Conservation (phyloP, 2,797 vertebrate genomes). For the Muraenolepis orangiensis region DNA sequence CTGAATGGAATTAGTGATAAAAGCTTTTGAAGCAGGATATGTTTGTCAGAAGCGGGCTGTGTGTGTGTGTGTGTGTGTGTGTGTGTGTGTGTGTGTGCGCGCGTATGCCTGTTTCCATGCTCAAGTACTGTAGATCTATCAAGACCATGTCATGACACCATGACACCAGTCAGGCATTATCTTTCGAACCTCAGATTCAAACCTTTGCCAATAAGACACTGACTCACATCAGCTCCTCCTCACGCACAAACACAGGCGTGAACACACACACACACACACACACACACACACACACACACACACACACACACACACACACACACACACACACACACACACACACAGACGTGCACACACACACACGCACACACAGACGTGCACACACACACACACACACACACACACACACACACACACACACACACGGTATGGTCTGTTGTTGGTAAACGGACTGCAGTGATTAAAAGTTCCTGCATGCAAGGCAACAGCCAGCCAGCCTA, state of each 20-base stretch:
- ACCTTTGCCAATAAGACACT: slow-evolving; percentile 30
- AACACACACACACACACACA: slow-evolving; percentile 15
- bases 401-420: not conserved
- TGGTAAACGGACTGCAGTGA: not conserved
- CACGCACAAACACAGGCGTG: not conserved
- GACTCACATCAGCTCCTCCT: slow-evolving; percentile 10
- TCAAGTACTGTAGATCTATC: slow-evolving; percentile 13
- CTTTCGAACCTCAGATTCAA: slow-evolving; percentile 32
- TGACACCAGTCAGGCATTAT: slow-evolving; percentile 46
- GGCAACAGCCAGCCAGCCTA: not conserved
- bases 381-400: not conserved
- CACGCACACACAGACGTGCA: no score
- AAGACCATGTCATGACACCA: slow-evolving; percentile 24
- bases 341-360: slow-evolving; percentile 4
- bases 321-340: slow-evolving; percentile 9
- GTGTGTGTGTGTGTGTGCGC: not conserved
- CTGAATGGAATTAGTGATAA: slow-evolving; percentile 70
- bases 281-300: slow-evolving; percentile 6
- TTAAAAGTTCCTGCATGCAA: not conserved
- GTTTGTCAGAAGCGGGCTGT: slow-evolving; percentile 34
- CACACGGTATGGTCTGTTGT: not conserved
- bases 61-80: slow-evolving; percentile 13
- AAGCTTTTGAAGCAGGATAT: slow-evolving; percentile 53
- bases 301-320: slow-evolving; percentile 16
- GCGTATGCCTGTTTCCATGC: not conserved